Conservation (phyloP, 1,140 invertebrate genomes). For the Oedothorax gibbosus region DNA sequence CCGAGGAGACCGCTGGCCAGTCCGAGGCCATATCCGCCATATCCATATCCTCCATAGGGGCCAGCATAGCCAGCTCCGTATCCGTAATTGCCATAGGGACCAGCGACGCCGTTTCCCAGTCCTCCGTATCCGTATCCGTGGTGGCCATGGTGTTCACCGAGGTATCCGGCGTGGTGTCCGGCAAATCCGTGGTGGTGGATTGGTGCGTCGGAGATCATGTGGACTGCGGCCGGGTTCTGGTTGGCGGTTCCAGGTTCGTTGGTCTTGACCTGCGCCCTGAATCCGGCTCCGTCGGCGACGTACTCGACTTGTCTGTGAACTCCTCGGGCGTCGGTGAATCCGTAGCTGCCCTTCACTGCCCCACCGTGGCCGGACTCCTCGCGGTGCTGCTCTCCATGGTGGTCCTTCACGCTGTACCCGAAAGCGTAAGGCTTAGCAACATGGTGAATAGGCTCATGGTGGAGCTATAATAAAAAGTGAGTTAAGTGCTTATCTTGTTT, state of each 20-base stretch:
- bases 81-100: neutral
- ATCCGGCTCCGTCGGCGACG: constrained; percentile 19
- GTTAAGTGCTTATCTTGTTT: neutral
- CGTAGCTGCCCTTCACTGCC: constrained; percentile 26
- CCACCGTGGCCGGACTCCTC: constrained; percentile 18
- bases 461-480: neutral
- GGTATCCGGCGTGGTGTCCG: neutral
- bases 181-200: neutral
- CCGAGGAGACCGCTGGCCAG: neutral
- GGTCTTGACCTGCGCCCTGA: constrained; percentile 31
- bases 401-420: constrained; percentile 37
- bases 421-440: constrained; percentile 22
- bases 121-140: constrained; percentile 1
- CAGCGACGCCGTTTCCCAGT: neutral
- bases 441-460: constrained; percentile 14
- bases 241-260: constrained; percentile 29
- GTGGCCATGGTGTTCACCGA: neutral
- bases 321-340: constrained; percentile 26
- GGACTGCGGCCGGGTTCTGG: constrained; percentile 28
- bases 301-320: constrained; percentile 33
- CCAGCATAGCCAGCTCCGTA: neutral
- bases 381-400: constrained; percentile 25
- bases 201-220: constrained; percentile 28
- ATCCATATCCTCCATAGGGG: constrained; percentile 23
- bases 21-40: neutral